phyloP scores from a whole-genome alignment of 1,140 invertebrate genomes.

The Drosophila trapezifrons region DNA sequence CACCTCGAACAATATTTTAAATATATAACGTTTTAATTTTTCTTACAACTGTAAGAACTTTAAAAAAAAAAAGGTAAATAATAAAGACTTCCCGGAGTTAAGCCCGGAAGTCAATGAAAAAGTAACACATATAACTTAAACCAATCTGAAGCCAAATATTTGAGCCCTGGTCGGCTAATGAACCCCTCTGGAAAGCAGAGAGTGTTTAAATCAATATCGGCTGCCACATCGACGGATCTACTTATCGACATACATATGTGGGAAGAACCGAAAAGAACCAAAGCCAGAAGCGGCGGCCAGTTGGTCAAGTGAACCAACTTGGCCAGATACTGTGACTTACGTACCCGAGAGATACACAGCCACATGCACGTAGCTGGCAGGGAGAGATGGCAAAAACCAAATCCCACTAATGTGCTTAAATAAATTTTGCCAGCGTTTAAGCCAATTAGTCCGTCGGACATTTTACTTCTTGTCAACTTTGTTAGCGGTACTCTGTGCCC shows the following conservation, averaged over 20 bases:
- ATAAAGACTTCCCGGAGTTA: too few species aligned
- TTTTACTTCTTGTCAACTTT: slow-evolving; percentile 84
- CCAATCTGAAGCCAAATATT: background rate
- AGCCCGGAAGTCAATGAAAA: background rate
- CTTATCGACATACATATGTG: slow-evolving; percentile 33
- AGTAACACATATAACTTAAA: background rate
- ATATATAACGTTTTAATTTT: too few species aligned
- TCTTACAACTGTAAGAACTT: background rate
- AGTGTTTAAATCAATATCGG: slow-evolving; percentile 71
- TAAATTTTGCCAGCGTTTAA: slow-evolving; percentile 84
- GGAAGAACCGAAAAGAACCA: slow-evolving; percentile 44
- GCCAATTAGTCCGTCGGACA: slow-evolving; percentile 84
- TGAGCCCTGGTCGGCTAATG: slow-evolving; percentile 13
- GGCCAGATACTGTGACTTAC: slow-evolving; percentile 15
- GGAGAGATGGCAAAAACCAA: slow-evolving; percentile 65
- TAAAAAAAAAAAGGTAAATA: background rate
- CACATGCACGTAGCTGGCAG: slow-evolving; percentile 27
- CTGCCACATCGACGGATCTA: slow-evolving; percentile 28
- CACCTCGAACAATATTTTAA: too few species aligned
- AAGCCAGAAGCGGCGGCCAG: slow-evolving; percentile 42
- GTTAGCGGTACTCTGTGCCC: slow-evolving; percentile 65
- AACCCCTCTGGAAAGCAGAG: slow-evolving; percentile 7
- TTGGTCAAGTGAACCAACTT: slow-evolving; percentile 51
- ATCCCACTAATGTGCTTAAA: slow-evolving; percentile 84
- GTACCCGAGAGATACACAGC: slow-evolving; percentile 15